phyloP scores from a whole-genome alignment of 2,888 invertebrate genomes.

The Schizaphis graminum region DNA sequence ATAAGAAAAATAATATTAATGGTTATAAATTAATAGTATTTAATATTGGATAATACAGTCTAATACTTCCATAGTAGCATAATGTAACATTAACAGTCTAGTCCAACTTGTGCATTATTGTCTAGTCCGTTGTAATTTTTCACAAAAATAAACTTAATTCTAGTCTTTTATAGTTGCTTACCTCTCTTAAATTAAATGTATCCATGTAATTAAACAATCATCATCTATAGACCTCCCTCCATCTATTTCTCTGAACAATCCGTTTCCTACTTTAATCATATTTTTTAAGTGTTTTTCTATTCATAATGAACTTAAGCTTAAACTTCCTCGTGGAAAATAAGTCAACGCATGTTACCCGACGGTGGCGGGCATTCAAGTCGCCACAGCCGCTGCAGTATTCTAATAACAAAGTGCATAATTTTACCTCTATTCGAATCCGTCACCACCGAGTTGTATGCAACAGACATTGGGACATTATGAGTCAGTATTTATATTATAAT shows the following conservation, averaged over 20 bases:
- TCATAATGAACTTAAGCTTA: background rate
- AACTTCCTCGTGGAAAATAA: background rate
- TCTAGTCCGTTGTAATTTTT: background rate
- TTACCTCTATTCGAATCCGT: background rate
- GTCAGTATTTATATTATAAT: conserved; percentile 36
- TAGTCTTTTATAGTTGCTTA: background rate
- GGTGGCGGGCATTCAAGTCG: conserved; percentile 55
- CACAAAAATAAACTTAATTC: background rate
- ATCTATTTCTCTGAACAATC: background rate
- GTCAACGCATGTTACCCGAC: background rate
- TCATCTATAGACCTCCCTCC: background rate
- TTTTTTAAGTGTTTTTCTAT: background rate
- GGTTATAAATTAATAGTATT: background rate
- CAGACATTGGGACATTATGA: background rate
- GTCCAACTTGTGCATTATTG: background rate
- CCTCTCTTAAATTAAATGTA: background rate
- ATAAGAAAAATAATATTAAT: background rate
- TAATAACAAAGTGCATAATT: background rate
- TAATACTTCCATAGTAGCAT: background rate
- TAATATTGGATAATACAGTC: background rate
- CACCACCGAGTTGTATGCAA: background rate
- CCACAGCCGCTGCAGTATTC: background rate
- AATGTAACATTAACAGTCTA: background rate
- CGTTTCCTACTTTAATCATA: background rate
- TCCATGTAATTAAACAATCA: background rate